Conservation (phyloP, 2,888 invertebrate genomes). For the Fragum whitleyi region DNA sequence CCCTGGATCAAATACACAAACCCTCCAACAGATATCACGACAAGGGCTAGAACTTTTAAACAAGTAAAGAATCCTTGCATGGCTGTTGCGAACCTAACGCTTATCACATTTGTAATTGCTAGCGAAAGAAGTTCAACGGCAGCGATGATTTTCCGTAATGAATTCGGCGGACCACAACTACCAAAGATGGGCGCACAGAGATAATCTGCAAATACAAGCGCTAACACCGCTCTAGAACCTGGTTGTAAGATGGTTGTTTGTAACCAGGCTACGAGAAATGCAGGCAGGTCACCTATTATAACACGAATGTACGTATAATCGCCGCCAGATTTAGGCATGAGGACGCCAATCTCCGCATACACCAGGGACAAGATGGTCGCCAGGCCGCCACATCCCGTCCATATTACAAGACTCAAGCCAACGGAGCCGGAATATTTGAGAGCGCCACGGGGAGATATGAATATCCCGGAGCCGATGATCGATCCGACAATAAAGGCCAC, state of each 20-base stretch:
- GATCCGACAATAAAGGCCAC: conserved; percentile 53
- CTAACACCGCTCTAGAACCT: conserved; percentile 83
- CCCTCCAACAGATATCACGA: conserved; percentile 56
- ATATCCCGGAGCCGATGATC: conserved; percentile 95
- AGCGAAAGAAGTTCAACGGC: conserved; percentile 88
- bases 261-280: conserved; percentile 87
- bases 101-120: conserved; percentile 96
- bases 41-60: conserved; percentile 89
- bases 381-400: conserved; percentile 59
- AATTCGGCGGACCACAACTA: conserved; percentile 65
- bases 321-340: conserved; percentile 91
- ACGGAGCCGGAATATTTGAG: conserved; percentile 94
- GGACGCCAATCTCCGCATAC: conserved; percentile 92
- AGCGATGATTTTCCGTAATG: conserved; percentile 62
- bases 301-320: conserved; percentile 90
- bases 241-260: conserved; percentile 71
- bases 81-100: conserved; percentile 96
- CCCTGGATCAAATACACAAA: conserved; percentile 49
- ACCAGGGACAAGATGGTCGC: conserved; percentile 89
- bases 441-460: conserved; percentile 98
- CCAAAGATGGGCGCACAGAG: conserved; percentile 70
- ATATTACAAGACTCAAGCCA: conserved; percentile 87
- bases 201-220: conserved; percentile 84
- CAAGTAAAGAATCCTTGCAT: conserved; percentile 97
- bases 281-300: conserved; percentile 85